Conservation (phyloP, 2,113 vertebrate genomes). For the Thamnaconus septentrionalis region DNA sequence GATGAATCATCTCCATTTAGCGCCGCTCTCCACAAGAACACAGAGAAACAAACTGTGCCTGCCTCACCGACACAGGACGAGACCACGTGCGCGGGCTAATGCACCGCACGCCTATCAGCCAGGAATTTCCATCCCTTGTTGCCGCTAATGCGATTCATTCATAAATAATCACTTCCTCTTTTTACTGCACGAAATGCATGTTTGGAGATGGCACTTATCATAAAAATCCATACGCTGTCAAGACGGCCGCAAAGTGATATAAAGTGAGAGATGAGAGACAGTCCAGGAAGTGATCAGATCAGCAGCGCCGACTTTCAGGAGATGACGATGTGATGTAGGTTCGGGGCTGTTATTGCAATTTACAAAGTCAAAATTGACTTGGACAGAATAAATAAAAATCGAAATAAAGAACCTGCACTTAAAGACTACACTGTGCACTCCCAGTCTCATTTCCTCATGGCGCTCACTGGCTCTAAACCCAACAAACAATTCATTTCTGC, state of each 20-base stretch:
- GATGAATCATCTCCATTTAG: conserved; percentile 17
- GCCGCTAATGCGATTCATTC: conserved; percentile 53
- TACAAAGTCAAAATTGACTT: conserved; percentile 13
- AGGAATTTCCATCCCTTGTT: conserved; percentile 35
- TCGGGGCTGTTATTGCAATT: conserved; percentile 4
- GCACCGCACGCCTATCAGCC: conserved; percentile 10
- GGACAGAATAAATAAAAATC: background rate
- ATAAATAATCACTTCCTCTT: conserved; percentile 68
- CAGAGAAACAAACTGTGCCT: conserved; percentile 12
- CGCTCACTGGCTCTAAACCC: conserved; percentile 29
- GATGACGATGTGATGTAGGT: too few relatives aligned
- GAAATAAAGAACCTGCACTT: background rate
- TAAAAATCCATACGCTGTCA: conserved; percentile 54
- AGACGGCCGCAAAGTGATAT: conserved; percentile 20
- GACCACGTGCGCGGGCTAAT: conserved; percentile 34
- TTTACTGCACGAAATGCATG: conserved; percentile 50
- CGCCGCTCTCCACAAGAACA: conserved; percentile 22
- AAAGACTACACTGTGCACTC: conserved; percentile 18
- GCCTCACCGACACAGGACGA: background rate
- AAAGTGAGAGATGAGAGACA: conserved; percentile 7
- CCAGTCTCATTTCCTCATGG: conserved; percentile 5
- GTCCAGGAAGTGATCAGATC: conserved; percentile 35
- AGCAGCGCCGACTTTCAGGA: background rate
- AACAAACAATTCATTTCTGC: conserved; percentile 41
- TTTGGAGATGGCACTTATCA: conserved; percentile 56